phyloP scores from a whole-genome alignment of 2,797 vertebrate genomes.

The Notolabrus celidotus region DNA sequence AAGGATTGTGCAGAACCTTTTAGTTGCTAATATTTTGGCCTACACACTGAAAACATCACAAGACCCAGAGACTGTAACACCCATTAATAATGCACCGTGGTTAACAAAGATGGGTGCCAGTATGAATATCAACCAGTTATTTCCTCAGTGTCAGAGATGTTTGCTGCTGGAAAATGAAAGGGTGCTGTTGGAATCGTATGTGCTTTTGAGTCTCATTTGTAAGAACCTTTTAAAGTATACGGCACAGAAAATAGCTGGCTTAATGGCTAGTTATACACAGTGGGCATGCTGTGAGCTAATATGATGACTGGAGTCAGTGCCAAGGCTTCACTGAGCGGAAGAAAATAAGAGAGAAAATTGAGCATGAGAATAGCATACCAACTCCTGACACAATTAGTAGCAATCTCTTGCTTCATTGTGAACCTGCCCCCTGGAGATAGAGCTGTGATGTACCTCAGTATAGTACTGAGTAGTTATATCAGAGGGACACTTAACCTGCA shows the following conservation, averaged over 20 bases:
- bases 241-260: conserved; percentile 28
- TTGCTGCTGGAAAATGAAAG: conserved; percentile 46
- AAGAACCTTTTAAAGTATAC: conserved; percentile 21
- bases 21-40: conserved; percentile 35
- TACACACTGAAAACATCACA: conserved; percentile 43
- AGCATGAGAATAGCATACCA: background rate
- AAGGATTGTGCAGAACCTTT: conserved; percentile 2
- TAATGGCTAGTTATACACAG: conserved; percentile 47
- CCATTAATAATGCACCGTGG: conserved; percentile 51
- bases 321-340: background rate
- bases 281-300: conserved; percentile 44
- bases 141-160: conserved; percentile 42
- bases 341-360: background rate
- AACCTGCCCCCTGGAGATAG: background rate
- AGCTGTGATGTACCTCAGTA: background rate
- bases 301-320: conserved; percentile 29
- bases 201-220: conserved; percentile 34
- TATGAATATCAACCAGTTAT: conserved; percentile 52
- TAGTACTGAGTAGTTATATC: no score
- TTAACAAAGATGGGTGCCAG: conserved; percentile 47
- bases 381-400: background rate
- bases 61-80: conserved; percentile 19
- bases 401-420: background rate
- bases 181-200: conserved; percentile 28
- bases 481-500: no score